phyloP scores from a whole-genome alignment of 1,140 invertebrate genomes.

The Ruditapes philippinarum region DNA sequence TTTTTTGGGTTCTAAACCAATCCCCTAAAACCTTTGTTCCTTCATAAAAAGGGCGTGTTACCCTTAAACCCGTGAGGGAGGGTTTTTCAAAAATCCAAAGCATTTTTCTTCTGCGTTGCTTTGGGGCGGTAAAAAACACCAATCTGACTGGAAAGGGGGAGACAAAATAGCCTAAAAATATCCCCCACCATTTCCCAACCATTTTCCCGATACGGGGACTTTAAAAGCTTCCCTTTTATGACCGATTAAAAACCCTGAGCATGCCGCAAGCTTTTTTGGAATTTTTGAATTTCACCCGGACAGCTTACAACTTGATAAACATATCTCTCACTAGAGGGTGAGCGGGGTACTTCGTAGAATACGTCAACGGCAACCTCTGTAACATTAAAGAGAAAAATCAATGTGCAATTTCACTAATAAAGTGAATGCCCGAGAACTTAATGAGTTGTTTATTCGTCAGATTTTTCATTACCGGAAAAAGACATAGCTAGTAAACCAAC shows the following conservation, averaged over 20 bases:
- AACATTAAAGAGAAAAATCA: too few relatives aligned
- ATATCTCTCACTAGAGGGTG: neutral
- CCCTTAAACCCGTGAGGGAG: neutral
- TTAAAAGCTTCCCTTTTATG: neutral
- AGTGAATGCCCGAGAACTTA: too few relatives aligned
- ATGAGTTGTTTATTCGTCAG: too few relatives aligned
- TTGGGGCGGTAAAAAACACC: neutral
- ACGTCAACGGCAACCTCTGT: constrained; percentile 16
- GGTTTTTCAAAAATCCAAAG: constrained; percentile 51
- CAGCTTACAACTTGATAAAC: neutral
- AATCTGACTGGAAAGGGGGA: neutral
- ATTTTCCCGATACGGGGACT: neutral
- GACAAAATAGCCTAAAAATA: neutral
- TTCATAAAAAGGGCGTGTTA: neutral
- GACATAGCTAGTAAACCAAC: too few relatives aligned
- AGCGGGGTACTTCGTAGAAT: constrained; percentile 23
- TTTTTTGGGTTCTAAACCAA: constrained; percentile 22
- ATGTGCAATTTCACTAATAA: too few relatives aligned
- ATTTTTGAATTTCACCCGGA: neutral
- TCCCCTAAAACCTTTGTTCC: constrained; percentile 24
- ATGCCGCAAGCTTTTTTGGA: neutral
- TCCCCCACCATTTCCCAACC: constrained; percentile 30
- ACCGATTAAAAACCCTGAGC: neutral
- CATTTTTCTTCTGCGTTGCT: neutral
- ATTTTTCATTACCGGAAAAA: too few relatives aligned